Percentiles rank a stretch among this genome's conserved stretches.
Evolutionary conservation across 2,888 invertebrate species (phyloP).

Genomic region (Ametastegia equiseti): DNA sequence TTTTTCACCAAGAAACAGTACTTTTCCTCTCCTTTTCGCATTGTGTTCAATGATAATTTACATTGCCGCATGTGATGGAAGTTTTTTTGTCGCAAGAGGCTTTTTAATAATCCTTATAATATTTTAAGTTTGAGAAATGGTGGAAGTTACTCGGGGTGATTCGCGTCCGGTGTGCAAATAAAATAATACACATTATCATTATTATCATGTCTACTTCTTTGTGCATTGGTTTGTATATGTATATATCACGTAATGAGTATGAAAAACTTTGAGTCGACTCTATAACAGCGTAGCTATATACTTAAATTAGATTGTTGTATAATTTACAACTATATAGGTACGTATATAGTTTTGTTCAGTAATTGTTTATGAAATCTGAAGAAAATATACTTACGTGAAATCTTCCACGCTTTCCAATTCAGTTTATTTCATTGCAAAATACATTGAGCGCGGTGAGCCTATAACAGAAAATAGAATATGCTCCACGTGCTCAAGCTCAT

Average conservation of each 20-base stretch:
- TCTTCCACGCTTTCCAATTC: slow-evolving; percentile 33
- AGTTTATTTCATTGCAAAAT: background rate
- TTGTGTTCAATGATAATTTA: background rate
- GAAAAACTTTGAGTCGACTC: background rate
- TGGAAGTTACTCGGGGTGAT: background rate
- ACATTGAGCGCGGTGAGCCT: background rate
- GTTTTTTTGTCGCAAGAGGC: background rate
- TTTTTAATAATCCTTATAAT: background rate
- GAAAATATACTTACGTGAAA: background rate
- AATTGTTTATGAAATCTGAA: slow-evolving; percentile 16
- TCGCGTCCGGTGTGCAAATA: background rate
- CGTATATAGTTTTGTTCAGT: background rate
- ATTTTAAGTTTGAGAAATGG: background rate
- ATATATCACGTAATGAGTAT: background rate
- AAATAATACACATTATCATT: background rate
- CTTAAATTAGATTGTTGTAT: background rate
- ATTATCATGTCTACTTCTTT: background rate
- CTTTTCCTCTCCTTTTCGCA: background rate
- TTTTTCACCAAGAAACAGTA: background rate
- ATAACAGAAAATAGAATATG: background rate
- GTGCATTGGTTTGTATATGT: background rate
- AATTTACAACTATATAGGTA: background rate
- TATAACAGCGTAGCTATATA: background rate
- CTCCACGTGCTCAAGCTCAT: background rate
- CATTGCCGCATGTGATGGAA: background rate